Percentiles rank a stretch among this genome's conserved stretches.
Evolutionary conservation across 2,113 vertebrate genomes (phyloP).

Genomic region (Sakesphorus luctuosus): DNA sequence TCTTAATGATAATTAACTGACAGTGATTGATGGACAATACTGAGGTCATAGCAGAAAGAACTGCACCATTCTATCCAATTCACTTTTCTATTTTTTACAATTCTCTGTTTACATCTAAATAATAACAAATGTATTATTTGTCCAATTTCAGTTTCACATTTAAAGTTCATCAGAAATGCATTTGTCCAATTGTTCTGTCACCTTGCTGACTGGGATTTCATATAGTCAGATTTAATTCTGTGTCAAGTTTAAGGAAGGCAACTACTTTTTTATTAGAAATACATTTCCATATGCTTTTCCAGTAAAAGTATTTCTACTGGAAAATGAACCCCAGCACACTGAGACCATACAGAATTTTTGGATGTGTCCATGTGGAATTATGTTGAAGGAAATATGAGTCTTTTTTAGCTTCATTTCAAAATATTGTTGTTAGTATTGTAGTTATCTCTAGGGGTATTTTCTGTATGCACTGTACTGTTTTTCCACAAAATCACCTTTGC

Average conservation of each 20-base stretch:
- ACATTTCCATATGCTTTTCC: neutral
- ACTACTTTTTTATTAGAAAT: neutral
- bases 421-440: slow-evolving; percentile 4
- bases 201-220: neutral
- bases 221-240: neutral
- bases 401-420: slow-evolving; percentile 29
- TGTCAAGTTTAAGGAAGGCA: neutral
- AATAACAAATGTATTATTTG: slow-evolving; percentile 14
- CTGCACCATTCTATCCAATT: slow-evolving; percentile 12
- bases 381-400: neutral
- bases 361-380: neutral
- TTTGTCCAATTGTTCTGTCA: neutral
- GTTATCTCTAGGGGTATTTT: neutral
- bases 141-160: neutral
- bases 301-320: neutral
- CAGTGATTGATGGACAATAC: slow-evolving; percentile 58
- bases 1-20: slow-evolving; percentile 72
- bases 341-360: neutral
- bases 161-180: neutral
- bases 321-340: neutral
- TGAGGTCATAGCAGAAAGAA: slow-evolving; percentile 8
- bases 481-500: slow-evolving; percentile 8
- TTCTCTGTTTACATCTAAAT: slow-evolving; percentile 5
- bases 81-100: neutral
- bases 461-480: neutral